Evolutionary conservation across 2,113 vertebrate genomes (phyloP), one percentile per base, ranked within the genome.

Genomic region (Coreoperca whiteheadi): DNA sequence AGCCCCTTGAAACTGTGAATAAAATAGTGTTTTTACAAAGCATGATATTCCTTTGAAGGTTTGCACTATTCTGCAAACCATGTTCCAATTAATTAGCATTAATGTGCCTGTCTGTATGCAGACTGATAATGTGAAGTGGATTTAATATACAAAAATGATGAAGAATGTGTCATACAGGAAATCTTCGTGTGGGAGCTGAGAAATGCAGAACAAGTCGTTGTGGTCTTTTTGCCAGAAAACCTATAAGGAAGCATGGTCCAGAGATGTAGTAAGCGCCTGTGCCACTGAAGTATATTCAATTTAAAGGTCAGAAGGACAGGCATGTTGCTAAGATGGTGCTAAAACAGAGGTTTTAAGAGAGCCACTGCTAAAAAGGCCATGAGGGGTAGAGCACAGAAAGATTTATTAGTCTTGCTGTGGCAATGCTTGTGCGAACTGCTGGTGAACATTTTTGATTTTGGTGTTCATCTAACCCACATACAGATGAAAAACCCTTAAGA

Each of bases 241-340:
- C 48, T 60, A 60, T 7, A 18, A 51, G 23, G 18, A 72, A 41
- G 12, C 20, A 77, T 53, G 18, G 65, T 30, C 78, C 28, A 73
- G 56, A 66, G 64, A 67, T 51, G 25, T 67, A 79, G 43, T 60
- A 74, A 71, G 32, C 2, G 8, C 61, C 39, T 69, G 51, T 74
- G 32, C 28, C 10, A 28, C 63, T 32, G 28, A 75, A 76, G 84
- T 73, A 69, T 25, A 50, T 74, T 65, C 34, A 48, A 5, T 80
- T 77, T 81, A 84, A 89, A 84, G 75, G 79, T 84, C 76, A 88
- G 78, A 65, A 8, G 69, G 30, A 53, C n/a, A 41, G 67, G 23
- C 46, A 2, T 61, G 67, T 37, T 57, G 54, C 32, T n/a, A 69
- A 30, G 63, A 77, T 18, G 59, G 56, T 34, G 41, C 30, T 53